Evolutionary conservation across 2,113 vertebrate species (phyloP), one percentile per base, ranked within the genome.

Genomic region (Dipodomys spectabilis): DNA sequence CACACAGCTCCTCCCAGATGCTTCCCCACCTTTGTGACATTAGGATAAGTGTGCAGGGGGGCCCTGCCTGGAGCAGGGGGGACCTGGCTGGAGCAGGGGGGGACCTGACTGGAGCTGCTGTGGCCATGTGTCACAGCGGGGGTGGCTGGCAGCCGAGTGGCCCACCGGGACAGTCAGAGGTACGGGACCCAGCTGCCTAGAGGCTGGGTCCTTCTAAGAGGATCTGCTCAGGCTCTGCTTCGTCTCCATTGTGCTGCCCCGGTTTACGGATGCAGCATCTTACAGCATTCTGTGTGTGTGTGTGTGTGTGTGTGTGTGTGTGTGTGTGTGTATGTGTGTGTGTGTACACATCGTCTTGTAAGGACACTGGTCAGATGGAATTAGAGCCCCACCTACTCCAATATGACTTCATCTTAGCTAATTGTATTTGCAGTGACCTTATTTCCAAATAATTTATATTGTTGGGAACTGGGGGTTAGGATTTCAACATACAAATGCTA

Each of bases 231-330:
- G 4, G 4, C 53, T 18, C 15, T 13, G 12, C 53, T 57, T 57
- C 4, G 32, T 23, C 53, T 23, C 80, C 0, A 6, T 10, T 80
- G 45, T 64, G 2, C 8, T 10, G 44, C 23, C 35, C 3, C 10
- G 18, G 1, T 32, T 67, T 8, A 10, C 8, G 2, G 16, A 15
- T 0, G 1, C 27, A 12, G 20, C 68, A 0, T 69, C 20, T 7
- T 1, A 7, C 2, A 2, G 5, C 1, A 0, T 13, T 1, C 6
- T n/a, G 23, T 3, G 16, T 45, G 28, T 10, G 2, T 6, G 5
- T 25, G 8, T 45, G 72, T 44, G 39, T 44, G 39, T 12, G 10
- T 15, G 13, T 30, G 27, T 30, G 45, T 30, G 25, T 12, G 15
- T 78, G 27, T 18, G 19, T 35, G 49, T 62, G 62, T 44, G 53